Percentiles rank a stretch among this genome's conserved stretches.
Evolutionary conservation across 2,888 invertebrate genomes (phyloP).

Genomic region (Ceratothoa steindachneri): DNA sequence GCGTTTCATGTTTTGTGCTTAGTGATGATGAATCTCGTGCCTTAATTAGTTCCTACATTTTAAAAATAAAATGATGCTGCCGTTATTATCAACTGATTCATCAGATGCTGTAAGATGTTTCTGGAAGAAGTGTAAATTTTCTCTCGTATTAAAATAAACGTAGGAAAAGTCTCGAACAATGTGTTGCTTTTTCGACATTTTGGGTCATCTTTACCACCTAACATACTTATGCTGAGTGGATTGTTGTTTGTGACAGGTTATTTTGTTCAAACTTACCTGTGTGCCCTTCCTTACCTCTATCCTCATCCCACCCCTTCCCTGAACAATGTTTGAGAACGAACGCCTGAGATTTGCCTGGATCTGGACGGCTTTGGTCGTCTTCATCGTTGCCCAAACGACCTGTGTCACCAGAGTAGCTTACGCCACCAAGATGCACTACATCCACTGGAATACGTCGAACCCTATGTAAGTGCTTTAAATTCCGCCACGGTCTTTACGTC

Average conservation of each 20-base stretch:
- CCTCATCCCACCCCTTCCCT: not conserved
- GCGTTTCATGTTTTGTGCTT: not conserved
- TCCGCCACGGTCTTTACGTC: not conserved
- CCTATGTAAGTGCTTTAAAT: conserved; percentile 47
- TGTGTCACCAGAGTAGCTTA: not conserved
- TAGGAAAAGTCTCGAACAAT: not conserved
- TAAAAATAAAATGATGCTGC: not conserved
- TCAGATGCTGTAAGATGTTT: not conserved
- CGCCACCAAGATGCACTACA: conserved; percentile 44
- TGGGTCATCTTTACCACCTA: not conserved
- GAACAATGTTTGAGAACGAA: not conserved
- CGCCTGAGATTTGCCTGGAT: not conserved
- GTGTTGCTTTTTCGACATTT: not conserved
- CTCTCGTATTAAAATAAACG: not conserved
- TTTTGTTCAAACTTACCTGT: not conserved
- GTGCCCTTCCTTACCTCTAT: not conserved
- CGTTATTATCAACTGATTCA: not conserved
- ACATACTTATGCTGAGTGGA: not conserved
- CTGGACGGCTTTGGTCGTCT: not conserved
- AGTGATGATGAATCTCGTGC: not conserved
- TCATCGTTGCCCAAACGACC: not conserved
- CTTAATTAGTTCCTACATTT: not conserved
- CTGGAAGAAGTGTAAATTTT: not conserved
- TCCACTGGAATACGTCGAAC: conserved; percentile 46
- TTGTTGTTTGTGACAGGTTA: not conserved